A percentile compares a stretch with the other conserved stretches of the same genome.
Evolutionary conservation across 2,113 vertebrate genomes (phyloP).

Genomic region (Xyrauchen texanus): DNA sequence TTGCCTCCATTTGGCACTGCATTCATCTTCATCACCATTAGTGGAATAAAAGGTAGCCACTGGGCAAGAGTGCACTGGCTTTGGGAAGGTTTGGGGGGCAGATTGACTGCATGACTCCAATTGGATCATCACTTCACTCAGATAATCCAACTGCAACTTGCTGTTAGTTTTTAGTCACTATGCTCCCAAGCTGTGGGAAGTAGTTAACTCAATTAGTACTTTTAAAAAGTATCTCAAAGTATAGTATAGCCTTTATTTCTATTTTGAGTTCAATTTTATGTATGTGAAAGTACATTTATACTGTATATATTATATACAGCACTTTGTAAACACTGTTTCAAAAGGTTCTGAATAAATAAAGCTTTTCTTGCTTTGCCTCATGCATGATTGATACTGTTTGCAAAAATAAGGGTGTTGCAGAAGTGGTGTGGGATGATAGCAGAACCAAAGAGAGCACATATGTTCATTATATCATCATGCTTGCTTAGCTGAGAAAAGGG

Average conservation of each 20-base stretch:
- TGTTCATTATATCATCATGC: conserved; percentile 3
- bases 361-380: background rate
- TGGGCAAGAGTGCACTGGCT: conserved; percentile 21
- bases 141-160: too few species aligned
- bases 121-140: too few species aligned
- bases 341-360: too few species aligned
- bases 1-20: conserved; percentile 51
- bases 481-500: conserved; percentile 16
- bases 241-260: too few species aligned
- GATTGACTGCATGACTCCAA: conserved; percentile 25
- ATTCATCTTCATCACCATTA: conserved; percentile 59
- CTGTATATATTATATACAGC: too few species aligned
- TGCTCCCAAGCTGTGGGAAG: too few species aligned
- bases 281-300: too few species aligned
- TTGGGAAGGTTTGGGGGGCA: background rate
- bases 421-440: conserved; percentile 6
- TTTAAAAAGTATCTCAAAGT: too few species aligned
- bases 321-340: too few species aligned
- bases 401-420: background rate
- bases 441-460: conserved; percentile 6
- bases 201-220: too few species aligned
- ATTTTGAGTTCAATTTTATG: too few species aligned
- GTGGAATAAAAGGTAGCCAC: conserved; percentile 54
- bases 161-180: too few species aligned
- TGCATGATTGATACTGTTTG: background rate